A percentile compares a stretch with the other conserved stretches of the same genome.
These are phyloP conservation scores for Urosaurus nigricauda DNA, from an alignment of 2,797 vertebrate genomes.

Conservation along the genomic window DNA sequence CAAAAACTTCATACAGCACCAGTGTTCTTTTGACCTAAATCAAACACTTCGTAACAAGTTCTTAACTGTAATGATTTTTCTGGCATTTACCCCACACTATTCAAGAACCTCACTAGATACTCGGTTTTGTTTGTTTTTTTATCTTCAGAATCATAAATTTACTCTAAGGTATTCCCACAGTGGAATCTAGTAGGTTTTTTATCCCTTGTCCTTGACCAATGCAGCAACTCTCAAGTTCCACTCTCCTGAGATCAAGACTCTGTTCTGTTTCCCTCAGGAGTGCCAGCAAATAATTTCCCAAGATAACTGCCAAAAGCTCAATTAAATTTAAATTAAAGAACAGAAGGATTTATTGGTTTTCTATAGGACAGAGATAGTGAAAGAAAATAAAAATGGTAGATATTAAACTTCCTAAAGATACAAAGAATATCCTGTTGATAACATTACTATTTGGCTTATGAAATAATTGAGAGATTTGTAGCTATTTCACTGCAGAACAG, in stretches of 20 bases:
- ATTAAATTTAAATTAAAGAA: conserved; percentile 76
- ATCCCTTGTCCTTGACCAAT: conserved; percentile 63
- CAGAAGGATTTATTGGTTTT: conserved; percentile 68
- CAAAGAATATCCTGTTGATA: conserved; percentile 46
- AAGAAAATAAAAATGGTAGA: conserved; percentile 57
- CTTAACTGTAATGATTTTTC: not conserved
- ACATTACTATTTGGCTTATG: conserved; percentile 50
- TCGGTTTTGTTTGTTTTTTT: conserved; percentile 50
- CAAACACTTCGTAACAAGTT: not conserved
- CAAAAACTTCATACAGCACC: not conserved
- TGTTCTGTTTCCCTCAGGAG: conserved; percentile 63
- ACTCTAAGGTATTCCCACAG: conserved; percentile 44
- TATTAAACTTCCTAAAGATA: conserved; percentile 69
- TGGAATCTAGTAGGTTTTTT: conserved; percentile 48
- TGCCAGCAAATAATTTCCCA: conserved; percentile 66
- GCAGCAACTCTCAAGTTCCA: conserved; percentile 43
- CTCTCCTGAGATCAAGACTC: conserved; percentile 51
- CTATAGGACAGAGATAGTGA: conserved; percentile 59
- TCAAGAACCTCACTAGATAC: not conserved
- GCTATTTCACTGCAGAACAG: conserved; percentile 14
- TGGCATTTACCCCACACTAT: not conserved
- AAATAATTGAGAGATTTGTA: conserved; percentile 56
- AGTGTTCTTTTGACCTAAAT: not conserved
- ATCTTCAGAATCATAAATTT: conserved; percentile 15
- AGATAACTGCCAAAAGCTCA: conserved; percentile 70